Base-by-base conservation (phyloP, 2,888 invertebrate species). In the Agriopis aurantiaria region DNA sequence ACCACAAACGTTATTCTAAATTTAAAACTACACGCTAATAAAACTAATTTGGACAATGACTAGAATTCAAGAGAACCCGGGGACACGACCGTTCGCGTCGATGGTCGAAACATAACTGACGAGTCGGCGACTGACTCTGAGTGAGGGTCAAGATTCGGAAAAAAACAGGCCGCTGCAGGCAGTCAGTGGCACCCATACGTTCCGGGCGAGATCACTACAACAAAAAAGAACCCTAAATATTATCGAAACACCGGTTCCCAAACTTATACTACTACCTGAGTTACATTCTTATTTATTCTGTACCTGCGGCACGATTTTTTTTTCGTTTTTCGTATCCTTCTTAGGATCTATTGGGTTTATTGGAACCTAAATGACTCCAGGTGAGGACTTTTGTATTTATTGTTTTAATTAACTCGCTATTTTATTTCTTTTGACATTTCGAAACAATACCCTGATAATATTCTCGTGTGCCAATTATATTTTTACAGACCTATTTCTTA, bases 191-290 rank as follows among this genome's bases (percentile, higher is more conserved):
- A 89, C 91, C 91, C 92, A 91, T 92, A 91, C 93, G 91, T 89
- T 92, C 91, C 92, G 86, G 88, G 81, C 86, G 93, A 93, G 93
- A 94, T 92, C 92, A 89, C 88, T 90, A 87, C 87, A 90, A 92
- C 92, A 93, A 94, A 94, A 92, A 93, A 90, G 90, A 89, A 92
- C 92, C 93, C 92, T 91, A 91, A 92, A 93, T 92, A 91, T 91
- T 91, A 89, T 90, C 82, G 88, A 78, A 79, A 82, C 72, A 76
- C 66, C 76, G 90, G 83, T 88, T 92, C 92, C 84, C 93, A 93
- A 93, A 89, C 82, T 85, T 82, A 79, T 12, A 70, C 75, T 76
- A 73, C 58, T 76, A 71, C 68, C 75, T 72, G 73, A 58, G 46
- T 58, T 57, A 7, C 10, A 14, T 17, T 43, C 41, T 56, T 46